These are phyloP conservation scores for Crotophaga sulcirostris DNA, from an alignment of 2,113 vertebrate species.

Conservation along the genomic window DNA sequence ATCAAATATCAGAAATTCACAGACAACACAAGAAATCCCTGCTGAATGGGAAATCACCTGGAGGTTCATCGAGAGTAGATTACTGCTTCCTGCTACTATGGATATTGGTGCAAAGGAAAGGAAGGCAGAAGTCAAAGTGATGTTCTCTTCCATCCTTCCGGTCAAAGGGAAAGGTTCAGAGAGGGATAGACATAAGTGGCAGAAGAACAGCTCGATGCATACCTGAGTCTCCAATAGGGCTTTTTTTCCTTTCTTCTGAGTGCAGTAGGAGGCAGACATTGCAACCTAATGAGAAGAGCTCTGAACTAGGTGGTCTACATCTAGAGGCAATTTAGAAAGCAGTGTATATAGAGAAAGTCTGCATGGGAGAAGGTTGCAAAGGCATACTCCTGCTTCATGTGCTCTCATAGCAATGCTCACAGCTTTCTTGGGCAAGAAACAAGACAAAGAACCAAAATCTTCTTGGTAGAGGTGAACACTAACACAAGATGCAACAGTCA, in stretches of 20 bases:
- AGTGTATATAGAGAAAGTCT: background rate
- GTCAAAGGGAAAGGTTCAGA: background rate
- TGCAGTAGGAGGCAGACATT: background rate
- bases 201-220: background rate
- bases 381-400: background rate
- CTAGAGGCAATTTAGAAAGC: background rate
- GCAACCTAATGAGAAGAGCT: background rate
- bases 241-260: background rate
- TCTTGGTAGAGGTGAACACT: background rate
- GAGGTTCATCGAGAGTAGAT: background rate
- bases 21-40: background rate
- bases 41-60: background rate
- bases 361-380: background rate
- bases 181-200: background rate
- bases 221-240: background rate
- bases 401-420: background rate
- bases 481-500: background rate
- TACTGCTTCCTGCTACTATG: background rate
- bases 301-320: background rate
- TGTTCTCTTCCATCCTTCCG: background rate
- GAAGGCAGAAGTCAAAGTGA: rapidly evolving
- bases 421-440: background rate
- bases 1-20: background rate
- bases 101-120: background rate
- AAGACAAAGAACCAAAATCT: background rate